Conservation (phyloP, 2,113 vertebrate species). For the Pteropus alecto region DNA sequence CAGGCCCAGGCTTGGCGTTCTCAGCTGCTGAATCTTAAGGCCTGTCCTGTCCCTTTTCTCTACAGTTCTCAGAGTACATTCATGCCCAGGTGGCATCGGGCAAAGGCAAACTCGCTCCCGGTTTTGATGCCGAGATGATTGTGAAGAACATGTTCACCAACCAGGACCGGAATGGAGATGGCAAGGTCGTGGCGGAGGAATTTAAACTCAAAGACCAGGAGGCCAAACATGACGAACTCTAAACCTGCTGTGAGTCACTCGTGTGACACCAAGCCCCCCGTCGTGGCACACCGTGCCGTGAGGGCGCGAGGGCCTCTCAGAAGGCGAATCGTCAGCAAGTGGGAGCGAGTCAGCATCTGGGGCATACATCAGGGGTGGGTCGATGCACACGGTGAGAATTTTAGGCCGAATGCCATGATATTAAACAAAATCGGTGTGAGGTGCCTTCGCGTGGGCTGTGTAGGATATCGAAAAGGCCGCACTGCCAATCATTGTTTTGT, state of each 20-base stretch:
- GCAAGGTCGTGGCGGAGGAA: slow-evolving; percentile 92
- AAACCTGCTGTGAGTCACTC: slow-evolving; percentile 52
- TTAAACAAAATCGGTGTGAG: not conserved
- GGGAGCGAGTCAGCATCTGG: not conserved
- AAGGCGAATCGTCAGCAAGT: not conserved
- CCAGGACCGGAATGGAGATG: slow-evolving; percentile 95
- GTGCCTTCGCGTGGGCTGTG: slow-evolving; percentile 24
- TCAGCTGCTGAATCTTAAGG: not conserved
- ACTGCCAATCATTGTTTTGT: not conserved
- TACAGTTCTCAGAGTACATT: slow-evolving; percentile 96
- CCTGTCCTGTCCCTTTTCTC: not conserved
- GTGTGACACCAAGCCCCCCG: not conserved
- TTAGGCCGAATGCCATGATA: not conserved
- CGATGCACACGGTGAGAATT: not conserved
- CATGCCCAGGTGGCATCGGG: slow-evolving; percentile 91
- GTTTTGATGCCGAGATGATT: slow-evolving; percentile 92
- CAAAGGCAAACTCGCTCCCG: slow-evolving; percentile 95
- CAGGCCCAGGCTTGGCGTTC: fast-evolving
- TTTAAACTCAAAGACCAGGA: slow-evolving; percentile 98
- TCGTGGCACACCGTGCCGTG: not conserved
- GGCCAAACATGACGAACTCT: slow-evolving; percentile 93
- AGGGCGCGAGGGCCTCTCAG: not conserved
- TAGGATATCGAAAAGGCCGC: not conserved
- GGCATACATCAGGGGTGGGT: not conserved
- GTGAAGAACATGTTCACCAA: slow-evolving; percentile 98